A percentile compares a stretch with the other conserved stretches of the same genome.
These are phyloP conservation scores for Serilophus lunatus DNA, from an alignment of 2,113 vertebrate species.

Conservation along the genomic window DNA sequence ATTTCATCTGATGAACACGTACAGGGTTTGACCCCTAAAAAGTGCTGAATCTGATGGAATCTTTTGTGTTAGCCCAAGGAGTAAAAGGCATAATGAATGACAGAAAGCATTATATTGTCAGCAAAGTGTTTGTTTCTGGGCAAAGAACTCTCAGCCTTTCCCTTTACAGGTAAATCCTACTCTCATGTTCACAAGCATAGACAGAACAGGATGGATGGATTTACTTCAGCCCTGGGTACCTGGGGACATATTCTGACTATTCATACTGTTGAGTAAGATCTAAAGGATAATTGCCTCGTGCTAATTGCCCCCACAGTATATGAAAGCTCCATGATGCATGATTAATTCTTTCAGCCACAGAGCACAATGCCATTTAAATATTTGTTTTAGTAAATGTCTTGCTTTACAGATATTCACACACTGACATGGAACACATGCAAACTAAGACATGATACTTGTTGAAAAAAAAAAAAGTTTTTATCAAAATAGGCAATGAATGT, in stretches of 20 bases:
- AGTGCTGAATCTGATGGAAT: not conserved
- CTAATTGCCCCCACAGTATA: not conserved
- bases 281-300: not conserved
- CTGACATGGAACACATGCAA: not conserved
- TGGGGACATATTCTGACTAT: not conserved
- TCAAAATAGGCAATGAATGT: not conserved
- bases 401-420: not conserved
- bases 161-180: not conserved
- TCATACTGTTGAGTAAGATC: not conserved
- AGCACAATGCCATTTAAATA: not conserved
- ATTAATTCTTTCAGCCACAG: not conserved
- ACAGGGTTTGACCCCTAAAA: not conserved
- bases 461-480: not conserved
- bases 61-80: not conserved
- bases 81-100: not conserved
- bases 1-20: not conserved
- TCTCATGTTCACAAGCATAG: rapidly evolving
- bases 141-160: not conserved
- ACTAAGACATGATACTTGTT: not conserved
- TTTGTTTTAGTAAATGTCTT: not conserved
- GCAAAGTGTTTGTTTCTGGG: not conserved
- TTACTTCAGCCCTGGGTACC: not conserved
- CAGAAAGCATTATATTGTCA: not conserved
- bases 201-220: not conserved
- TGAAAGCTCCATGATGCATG: not conserved